A percentile compares a stretch with the other conserved stretches of the same genome.
Evolutionary conservation across 2,113 vertebrate species (phyloP).

Genomic region (Paraplagusia blochii): DNA sequence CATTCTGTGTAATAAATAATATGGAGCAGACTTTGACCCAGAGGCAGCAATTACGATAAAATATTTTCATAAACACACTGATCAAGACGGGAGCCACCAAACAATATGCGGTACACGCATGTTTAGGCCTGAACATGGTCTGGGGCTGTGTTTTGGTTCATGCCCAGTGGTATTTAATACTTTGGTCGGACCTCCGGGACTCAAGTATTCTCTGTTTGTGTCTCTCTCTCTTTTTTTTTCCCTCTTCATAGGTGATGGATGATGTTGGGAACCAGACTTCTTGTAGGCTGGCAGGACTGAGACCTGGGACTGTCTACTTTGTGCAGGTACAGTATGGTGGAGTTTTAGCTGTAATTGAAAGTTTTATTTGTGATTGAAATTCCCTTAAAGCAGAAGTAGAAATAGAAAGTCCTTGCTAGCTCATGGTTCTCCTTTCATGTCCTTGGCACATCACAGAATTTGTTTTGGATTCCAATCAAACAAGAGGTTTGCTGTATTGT

Average conservation of each 20-base stretch:
- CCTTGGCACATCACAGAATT: no score
- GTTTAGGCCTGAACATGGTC: constrained; percentile 55
- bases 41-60: constrained; percentile 45
- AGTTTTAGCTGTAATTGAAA: not conserved
- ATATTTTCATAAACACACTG: constrained; percentile 64
- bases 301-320: constrained; percentile 93
- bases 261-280: constrained; percentile 96
- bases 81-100: constrained; percentile 59
- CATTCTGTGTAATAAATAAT: constrained; percentile 59
- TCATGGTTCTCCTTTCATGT: no score
- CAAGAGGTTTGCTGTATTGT: no score
- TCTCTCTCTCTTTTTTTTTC: not conserved
- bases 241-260: constrained; percentile 84
- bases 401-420: no score
- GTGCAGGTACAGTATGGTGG: constrained; percentile 77
- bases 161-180: constrained; percentile 53
- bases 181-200: constrained; percentile 46
- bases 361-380: not conserved
- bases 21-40: constrained; percentile 65
- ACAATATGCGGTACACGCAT: constrained; percentile 55
- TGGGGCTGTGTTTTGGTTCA: constrained; percentile 41
- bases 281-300: constrained; percentile 89
- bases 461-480: no score
- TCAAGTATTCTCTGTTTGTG: constrained; percentile 42
- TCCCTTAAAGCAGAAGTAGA: no score